These are phyloP conservation scores for Pharmacophagus antenor DNA, from an alignment of 2,888 invertebrate genomes.

Conservation along the genomic window DNA sequence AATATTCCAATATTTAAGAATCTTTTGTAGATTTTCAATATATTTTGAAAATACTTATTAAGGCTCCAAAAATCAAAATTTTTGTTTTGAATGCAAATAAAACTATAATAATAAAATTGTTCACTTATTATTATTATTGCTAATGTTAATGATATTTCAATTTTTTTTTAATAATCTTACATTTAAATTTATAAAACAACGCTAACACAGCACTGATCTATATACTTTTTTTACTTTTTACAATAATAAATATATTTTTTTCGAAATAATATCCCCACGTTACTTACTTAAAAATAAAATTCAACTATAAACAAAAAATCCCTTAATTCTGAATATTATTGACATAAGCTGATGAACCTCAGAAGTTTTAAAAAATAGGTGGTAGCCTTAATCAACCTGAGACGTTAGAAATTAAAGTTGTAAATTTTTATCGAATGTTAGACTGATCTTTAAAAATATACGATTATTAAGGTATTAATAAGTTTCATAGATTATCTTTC, in stretches of 20 bases:
- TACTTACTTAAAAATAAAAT: too few relatives aligned
- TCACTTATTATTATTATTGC: conserved; percentile 9
- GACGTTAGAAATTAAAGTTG: conserved; percentile 58
- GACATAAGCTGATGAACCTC: conserved; percentile 15
- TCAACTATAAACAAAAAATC: background rate
- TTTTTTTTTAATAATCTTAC: background rate
- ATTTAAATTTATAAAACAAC: background rate
- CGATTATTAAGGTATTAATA: conserved; percentile 63
- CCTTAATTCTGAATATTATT: background rate
- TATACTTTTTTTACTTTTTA: too few relatives aligned
- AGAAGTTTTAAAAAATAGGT: conserved; percentile 34
- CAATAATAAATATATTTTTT: too few relatives aligned
- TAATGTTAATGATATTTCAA: background rate
- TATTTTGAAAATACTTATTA: background rate
- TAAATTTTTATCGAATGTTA: conserved; percentile 79
- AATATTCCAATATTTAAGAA: background rate
- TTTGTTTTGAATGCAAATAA: conserved; percentile 2
- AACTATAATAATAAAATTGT: background rate
- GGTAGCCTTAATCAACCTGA: conserved; percentile 62
- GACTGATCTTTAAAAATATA: conserved; percentile 79
- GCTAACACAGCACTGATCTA: background rate
- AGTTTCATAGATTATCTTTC: conserved; percentile 62
- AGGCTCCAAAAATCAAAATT: background rate
- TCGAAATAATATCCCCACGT: too few relatives aligned
- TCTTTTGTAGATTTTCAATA: background rate